phyloP scores from a whole-genome alignment of 2,888 invertebrate species.

The Noctua janthe region DNA sequence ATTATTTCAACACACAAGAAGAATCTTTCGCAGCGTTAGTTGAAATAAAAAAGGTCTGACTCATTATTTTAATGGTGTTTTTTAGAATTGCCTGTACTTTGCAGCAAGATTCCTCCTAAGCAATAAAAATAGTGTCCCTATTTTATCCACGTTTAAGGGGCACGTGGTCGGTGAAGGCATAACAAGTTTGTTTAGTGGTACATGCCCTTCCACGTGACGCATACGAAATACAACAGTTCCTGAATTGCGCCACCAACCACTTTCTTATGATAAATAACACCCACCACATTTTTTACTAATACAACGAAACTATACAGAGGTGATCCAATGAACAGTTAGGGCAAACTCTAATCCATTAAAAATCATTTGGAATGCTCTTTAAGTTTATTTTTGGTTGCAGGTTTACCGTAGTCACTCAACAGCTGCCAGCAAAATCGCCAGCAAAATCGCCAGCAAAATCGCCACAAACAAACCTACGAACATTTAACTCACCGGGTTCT shows the following conservation, averaged over 20 bases:
- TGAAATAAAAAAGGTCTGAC: background rate
- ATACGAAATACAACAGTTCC: slow-evolving; percentile 98
- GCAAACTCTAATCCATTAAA: background rate
- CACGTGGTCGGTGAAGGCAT: background rate
- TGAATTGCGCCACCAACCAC: slow-evolving; percentile 96
- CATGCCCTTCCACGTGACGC: slow-evolving; percentile 87
- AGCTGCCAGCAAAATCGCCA: background rate
- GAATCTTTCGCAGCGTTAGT: too few relatives aligned
- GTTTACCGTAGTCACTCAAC: slow-evolving; percentile 63
- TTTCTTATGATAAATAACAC: background rate
- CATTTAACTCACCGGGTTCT: background rate
- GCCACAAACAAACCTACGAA: background rate
- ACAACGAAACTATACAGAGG: background rate
- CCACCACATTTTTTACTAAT: background rate
- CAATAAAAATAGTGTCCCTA: background rate
- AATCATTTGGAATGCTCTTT: background rate
- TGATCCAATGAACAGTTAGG: background rate
- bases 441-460: background rate
- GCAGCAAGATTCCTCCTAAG: background rate
- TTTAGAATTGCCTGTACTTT: background rate
- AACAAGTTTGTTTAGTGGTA: slow-evolving; percentile 66
- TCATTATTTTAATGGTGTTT: background rate
- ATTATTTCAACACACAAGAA: too few relatives aligned
- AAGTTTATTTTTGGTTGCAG: slow-evolving; percentile 65
- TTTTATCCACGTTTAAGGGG: background rate